Evolutionary conservation across 2,888 invertebrate genomes (phyloP).

Genomic region (Coelopa pilipes): DNA sequence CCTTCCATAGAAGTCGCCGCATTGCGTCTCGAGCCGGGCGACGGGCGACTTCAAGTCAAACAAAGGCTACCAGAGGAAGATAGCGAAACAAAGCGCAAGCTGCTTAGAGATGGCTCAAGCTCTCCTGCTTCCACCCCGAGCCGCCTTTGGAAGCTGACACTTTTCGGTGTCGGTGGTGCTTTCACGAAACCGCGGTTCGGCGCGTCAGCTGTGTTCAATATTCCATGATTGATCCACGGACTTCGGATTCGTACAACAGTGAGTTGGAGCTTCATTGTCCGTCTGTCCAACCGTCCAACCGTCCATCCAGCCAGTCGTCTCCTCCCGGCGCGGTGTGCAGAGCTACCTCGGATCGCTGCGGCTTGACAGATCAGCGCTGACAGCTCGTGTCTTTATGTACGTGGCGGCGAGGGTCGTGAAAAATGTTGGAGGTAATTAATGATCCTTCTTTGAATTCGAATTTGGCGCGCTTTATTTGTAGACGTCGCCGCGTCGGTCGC

Average conservation of each 20-base stretch:
- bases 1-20: constrained; percentile 2
- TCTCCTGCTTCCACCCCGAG: too few species aligned
- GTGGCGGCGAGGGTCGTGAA: constrained; percentile 46
- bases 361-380: constrained; percentile 60
- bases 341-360: background rate
- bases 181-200: too few species aligned
- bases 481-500: background rate
- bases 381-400: constrained; percentile 46
- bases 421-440: constrained; percentile 57
- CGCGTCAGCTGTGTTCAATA: too few species aligned
- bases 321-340: constrained; percentile 23
- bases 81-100: too few species aligned
- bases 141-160: too few species aligned
- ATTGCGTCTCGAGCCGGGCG: background rate
- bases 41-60: too few species aligned
- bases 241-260: too few species aligned
- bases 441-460: constrained; percentile 52
- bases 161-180: too few species aligned
- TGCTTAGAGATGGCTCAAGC: too few species aligned
- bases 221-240: too few species aligned
- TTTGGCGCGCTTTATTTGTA: constrained; percentile 37
- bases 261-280: too few species aligned
- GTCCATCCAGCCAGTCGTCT: background rate
- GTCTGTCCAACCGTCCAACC: background rate
- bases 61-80: too few species aligned